Evolutionary conservation across 2,113 vertebrate species (phyloP).

Genomic region (Chroicocephalus ridibundus): DNA sequence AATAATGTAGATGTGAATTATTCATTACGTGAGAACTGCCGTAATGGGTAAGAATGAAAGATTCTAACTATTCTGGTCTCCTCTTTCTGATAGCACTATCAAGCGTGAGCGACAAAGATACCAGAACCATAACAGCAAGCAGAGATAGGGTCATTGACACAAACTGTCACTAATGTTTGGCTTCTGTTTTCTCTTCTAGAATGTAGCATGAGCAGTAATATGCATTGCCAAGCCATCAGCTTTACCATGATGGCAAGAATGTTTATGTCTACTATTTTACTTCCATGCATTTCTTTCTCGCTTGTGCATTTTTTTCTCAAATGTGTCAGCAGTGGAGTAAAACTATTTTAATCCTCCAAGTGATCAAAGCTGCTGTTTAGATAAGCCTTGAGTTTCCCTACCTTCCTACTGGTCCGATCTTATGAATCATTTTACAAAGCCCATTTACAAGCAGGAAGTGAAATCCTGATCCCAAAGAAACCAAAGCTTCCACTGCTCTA

Average conservation of each 20-base stretch:
- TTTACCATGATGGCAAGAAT: background rate
- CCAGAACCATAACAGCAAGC: background rate
- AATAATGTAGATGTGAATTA: conserved; percentile 10
- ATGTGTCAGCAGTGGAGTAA: background rate
- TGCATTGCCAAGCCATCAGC: background rate
- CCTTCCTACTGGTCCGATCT: background rate
- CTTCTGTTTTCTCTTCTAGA: background rate
- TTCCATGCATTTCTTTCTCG: background rate
- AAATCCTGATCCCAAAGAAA: background rate
- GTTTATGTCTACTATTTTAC: background rate
- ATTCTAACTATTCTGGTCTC: background rate
- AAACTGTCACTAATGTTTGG: background rate
- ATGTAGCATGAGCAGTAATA: background rate
- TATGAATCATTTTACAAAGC: background rate
- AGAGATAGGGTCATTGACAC: background rate
- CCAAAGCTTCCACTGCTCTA: background rate
- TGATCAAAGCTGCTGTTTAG: background rate
- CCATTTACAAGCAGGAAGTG: background rate
- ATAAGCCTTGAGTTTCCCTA: background rate
- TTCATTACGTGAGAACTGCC: background rate
- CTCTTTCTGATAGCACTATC: background rate
- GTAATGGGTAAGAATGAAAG: background rate
- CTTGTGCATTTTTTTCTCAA: background rate
- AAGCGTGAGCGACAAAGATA: background rate
- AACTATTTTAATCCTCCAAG: background rate